These are phyloP conservation scores for Caerostris darwini DNA, from an alignment of 1,140 invertebrate genomes.

Conservation along the genomic window DNA sequence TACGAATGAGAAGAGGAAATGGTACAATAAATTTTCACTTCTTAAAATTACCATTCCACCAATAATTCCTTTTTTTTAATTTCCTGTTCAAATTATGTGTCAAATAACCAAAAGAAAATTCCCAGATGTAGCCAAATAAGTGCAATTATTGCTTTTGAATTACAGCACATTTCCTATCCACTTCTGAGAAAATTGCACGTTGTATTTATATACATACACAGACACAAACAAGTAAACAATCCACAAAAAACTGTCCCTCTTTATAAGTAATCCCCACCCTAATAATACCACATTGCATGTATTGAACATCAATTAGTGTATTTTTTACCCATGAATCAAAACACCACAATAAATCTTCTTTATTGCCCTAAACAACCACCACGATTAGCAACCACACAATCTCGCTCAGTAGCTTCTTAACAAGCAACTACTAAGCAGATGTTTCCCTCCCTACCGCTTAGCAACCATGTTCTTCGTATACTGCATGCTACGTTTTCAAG, in stretches of 20 bases:
- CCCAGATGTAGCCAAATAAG: too few relatives aligned
- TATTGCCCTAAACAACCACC: not conserved
- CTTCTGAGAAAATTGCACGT: not conserved
- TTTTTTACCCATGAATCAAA: conserved; percentile 21
- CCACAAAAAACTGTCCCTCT: not conserved
- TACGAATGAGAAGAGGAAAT: too few relatives aligned
- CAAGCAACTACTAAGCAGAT: conserved; percentile 37
- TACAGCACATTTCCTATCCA: not conserved
- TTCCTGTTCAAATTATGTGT: too few relatives aligned
- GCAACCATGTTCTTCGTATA: not conserved
- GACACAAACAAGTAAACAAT: not conserved
- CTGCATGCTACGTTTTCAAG: not conserved
- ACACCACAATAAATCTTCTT: conserved; percentile 32
- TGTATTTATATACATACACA: not conserved
- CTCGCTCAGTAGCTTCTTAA: conserved; percentile 8
- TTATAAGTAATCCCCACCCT: not conserved
- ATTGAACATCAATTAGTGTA: conserved; percentile 7
- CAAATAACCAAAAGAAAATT: too few relatives aligned
- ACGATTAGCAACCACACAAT: not conserved
- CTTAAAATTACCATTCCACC: not conserved
- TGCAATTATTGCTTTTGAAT: not conserved
- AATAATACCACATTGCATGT: not conserved
- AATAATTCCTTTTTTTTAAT: not conserved
- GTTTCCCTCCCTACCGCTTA: not conserved
- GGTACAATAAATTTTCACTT: too few relatives aligned